Evolutionary conservation across 2,888 invertebrate genomes (phyloP).

Genomic region (Chydorus sphaericus): DNA sequence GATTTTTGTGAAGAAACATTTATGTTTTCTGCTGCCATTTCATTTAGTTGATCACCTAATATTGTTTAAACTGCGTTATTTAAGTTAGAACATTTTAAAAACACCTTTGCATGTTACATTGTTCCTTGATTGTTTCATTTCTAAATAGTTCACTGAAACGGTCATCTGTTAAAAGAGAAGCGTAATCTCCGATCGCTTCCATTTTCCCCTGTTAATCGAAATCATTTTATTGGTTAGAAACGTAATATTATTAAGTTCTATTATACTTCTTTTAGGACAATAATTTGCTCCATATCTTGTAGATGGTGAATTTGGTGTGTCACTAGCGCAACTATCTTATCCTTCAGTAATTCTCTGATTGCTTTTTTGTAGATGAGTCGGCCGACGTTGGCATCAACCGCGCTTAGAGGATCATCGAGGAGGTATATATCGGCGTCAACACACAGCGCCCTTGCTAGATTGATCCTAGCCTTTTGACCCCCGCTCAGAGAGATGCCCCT

Average conservation of each 20-base stretch:
- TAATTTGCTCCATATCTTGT: constrained; percentile 46
- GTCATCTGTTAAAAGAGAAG: no score
- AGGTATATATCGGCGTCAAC: constrained; percentile 34
- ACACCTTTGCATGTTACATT: no score
- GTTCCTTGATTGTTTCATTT: no score
- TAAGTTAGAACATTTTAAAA: no score
- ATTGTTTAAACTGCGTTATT: no score
- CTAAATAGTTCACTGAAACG: no score
- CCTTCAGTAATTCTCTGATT: constrained; percentile 26
- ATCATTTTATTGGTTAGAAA: no score
- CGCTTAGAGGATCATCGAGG: constrained; percentile 36
- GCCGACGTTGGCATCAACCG: constrained; percentile 35
- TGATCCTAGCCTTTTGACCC: constrained; percentile 38
- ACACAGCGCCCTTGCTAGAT: constrained; percentile 33
- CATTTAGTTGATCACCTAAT: no score
- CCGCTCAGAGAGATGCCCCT: constrained; percentile 37
- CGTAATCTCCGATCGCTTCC: constrained; percentile 51
- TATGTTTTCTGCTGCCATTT: no score
- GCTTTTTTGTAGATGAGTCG: constrained; percentile 33
- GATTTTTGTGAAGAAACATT: no score
- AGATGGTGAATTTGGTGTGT: constrained; percentile 75
- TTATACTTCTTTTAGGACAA: constrained; percentile 49
- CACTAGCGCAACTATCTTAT: constrained; percentile 32
- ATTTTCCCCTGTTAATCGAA: no score
- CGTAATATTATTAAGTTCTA: no score